Evolutionary conservation across 1,140 invertebrate species (phyloP), one percentile per base, ranked within the genome.

Genomic region (Stenopsyche tienmushanensis): DNA sequence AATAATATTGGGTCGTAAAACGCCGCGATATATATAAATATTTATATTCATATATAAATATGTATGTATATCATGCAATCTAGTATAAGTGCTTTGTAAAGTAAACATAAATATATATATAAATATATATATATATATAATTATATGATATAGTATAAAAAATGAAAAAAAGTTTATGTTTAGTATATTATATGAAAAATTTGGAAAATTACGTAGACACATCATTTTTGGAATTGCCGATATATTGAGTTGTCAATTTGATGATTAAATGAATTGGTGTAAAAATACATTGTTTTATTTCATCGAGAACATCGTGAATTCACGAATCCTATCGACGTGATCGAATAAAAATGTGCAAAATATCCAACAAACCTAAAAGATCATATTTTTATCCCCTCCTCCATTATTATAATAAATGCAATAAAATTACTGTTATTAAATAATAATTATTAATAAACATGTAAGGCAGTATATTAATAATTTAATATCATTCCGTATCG

Each of bases 201-300:
- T 63, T 67, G 69, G 62, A 67, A 63, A 67, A 66, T 64, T 50
- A 67, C 62, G 69, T 70, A 70, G 69, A 66, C 65, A 70, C 69
- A 70, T 70, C 69, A 70, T 70, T 65, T 70, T 70, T 70, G 69
- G 69, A 70, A 67, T 70, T 66, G 65, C 69, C 65, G 69, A 70
- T 65, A 70, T 70, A 66, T 70, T 70, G 55, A 70, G 65, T 70
- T 70, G 69, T 70, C 69, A 70, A 67, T 70, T 70, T 66, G 65
- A 70, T 70, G 69, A 70, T 62, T 70, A 70, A 70, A 70, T 70
- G 69, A 67, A 70, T 70, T 70, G 69, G 63, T 70, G 69, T 70
- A 70, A 70, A 70, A 62, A 64, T 52, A 52, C 45, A 34, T 62
- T 65, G 39, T 65, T 64, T 64, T 55, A 60, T 58, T 58, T 18